Conservation (phyloP, 2,888 invertebrate species). For the Cryptocephalus primarius region DNA sequence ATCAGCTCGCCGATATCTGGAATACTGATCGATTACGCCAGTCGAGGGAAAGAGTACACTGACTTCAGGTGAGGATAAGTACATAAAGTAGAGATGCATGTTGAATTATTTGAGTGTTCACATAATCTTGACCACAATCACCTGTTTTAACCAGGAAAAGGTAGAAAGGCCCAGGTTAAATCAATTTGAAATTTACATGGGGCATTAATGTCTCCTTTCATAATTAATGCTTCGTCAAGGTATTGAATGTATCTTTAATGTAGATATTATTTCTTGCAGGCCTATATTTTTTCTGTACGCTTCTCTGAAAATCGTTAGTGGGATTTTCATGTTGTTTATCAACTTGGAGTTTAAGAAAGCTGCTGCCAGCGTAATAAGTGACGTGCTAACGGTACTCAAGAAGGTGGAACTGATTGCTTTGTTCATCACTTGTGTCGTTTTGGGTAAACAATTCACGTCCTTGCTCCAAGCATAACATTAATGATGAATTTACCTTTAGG, state of each 20-base stretch:
- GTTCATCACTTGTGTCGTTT: conserved; percentile 59
- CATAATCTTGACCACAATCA: too few relatives aligned
- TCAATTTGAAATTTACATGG: too few relatives aligned
- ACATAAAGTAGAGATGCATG: too few relatives aligned
- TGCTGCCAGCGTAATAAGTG: conserved; percentile 55
- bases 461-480: too few relatives aligned
- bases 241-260: too few relatives aligned
- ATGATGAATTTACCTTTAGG: conserved; percentile 37
- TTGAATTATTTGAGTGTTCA: too few relatives aligned
- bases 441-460: conserved; percentile 44
- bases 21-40: conserved; percentile 62
- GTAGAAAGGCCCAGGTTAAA: too few relatives aligned
- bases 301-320: conserved; percentile 54
- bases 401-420: conserved; percentile 61
- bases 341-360: conserved; percentile 68
- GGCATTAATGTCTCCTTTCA: too few relatives aligned
- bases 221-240: too few relatives aligned
- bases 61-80: conserved; percentile 51
- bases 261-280: conserved; percentile 34
- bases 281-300: conserved; percentile 72
- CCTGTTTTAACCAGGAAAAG: too few relatives aligned
- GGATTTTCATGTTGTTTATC: conserved; percentile 56
- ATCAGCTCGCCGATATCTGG: conserved; percentile 70
- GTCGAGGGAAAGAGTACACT: conserved; percentile 54
- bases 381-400: conserved; percentile 55